phyloP scores from a whole-genome alignment of 2,888 invertebrate genomes.

The Caenorhabditis uteleia region DNA sequence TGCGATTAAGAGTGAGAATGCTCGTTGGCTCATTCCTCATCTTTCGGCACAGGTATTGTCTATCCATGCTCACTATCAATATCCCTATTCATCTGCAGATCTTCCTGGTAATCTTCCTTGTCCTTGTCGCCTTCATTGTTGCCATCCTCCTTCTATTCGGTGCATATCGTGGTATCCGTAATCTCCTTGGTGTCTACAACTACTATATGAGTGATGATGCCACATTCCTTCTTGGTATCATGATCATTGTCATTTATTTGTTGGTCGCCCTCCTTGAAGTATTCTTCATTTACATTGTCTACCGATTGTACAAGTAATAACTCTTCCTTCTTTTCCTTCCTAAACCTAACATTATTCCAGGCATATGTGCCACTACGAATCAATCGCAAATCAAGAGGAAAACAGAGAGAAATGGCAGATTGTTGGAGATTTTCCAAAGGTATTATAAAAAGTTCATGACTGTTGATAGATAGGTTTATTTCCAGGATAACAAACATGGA shows the following conservation, averaged over 20 bases:
- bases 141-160: conserved; percentile 63
- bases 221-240: conserved; percentile 63
- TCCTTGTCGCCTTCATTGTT: conserved; percentile 66
- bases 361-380: conserved; percentile 63
- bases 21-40: conserved; percentile 66
- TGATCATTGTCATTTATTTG: conserved; percentile 67
- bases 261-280: conserved; percentile 64
- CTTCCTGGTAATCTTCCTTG: conserved; percentile 66
- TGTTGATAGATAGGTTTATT: neutral
- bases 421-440: conserved; percentile 47
- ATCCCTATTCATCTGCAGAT: conserved; percentile 45
- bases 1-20: conserved; percentile 65
- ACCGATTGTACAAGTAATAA: conserved; percentile 65
- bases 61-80: neutral
- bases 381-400: conserved; percentile 46
- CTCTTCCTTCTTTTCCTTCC: neutral
- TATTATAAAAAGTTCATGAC: neutral
- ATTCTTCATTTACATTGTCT: conserved; percentile 69
- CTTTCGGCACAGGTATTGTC: conserved; percentile 57
- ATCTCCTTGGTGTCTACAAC: conserved; percentile 64
- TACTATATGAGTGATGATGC: conserved; percentile 67
- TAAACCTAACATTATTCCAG: conserved; percentile 39
- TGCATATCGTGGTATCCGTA: conserved; percentile 64
- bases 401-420: conserved; percentile 49
- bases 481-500: conserved; percentile 61